Percentiles rank a stretch among this genome's conserved stretches.
These are phyloP conservation scores for Chrysopa pallens DNA, from an alignment of 1,140 invertebrate genomes.

Conservation along the genomic window DNA sequence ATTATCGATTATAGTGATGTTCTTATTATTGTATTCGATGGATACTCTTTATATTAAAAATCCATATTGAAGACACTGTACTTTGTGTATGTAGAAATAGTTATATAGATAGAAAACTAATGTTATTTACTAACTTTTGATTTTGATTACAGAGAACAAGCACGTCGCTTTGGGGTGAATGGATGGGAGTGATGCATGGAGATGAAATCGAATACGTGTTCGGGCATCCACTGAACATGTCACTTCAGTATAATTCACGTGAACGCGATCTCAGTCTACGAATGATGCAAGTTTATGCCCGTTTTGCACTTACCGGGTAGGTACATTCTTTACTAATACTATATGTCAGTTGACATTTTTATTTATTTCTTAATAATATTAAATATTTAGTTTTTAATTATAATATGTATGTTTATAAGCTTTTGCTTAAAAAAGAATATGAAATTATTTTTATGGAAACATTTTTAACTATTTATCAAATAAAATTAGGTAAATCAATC, in stretches of 20 bases:
- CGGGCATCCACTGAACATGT: conserved; percentile 75
- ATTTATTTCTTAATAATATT: no score
- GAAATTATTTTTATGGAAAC: no score
- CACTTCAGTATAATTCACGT: conserved; percentile 57
- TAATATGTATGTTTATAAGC: no score
- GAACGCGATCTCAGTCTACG: conserved; percentile 68
- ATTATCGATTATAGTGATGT: no score
- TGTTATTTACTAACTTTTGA: no score
- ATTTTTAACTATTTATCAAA: no score
- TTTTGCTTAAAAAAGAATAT: no score
- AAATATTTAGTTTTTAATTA: no score
- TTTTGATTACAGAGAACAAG: conserved; percentile 59
- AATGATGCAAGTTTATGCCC: conserved; percentile 73
- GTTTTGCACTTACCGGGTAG: conserved; percentile 77
- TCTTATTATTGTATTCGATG: no score
- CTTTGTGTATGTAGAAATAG: background rate
- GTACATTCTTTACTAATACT: conserved; percentile 9
- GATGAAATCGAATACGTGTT: conserved; percentile 96
- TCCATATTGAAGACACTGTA: background rate
- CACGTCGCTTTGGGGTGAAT: conserved; percentile 80
- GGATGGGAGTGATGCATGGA: conserved; percentile 96
- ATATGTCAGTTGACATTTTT: no score
- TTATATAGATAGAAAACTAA: background rate
- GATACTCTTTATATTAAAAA: background rate
- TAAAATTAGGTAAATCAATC: no score